Evolutionary conservation across 2,113 vertebrate genomes (phyloP), one percentile per base, ranked within the genome.

Genomic region (Polypterus bichir): DNA sequence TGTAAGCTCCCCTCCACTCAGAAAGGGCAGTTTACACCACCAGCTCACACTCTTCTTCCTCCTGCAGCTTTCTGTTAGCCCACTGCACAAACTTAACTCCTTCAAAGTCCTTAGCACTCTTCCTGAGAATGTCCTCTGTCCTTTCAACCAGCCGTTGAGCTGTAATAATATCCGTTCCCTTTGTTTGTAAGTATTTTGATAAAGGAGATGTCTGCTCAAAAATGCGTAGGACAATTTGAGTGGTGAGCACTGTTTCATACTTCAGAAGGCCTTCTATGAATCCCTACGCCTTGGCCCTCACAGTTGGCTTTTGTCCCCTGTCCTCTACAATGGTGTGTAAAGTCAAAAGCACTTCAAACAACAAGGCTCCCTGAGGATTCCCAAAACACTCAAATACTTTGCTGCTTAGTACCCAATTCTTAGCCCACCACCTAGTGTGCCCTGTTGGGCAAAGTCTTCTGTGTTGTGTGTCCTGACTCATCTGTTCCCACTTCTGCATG

Each of bases 341-440:
- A 46, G 59, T 67, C 46, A 67, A 47, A 53, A 66, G 52, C 44
- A 71, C 47, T 44, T 71, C 62, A 62, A 62, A 56, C 64, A 49
- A 66, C 53, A 71, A 53, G 5, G 56, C 69, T 60, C 53, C 59
- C 46, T 69, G 59, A 9, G 67, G 45, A 59, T 69, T 64, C 54
- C 64, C 59, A 59, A 65, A 68, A 10, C 62, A 64, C 4, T 68
- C 66, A 70, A 64, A 73, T 9, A 59, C 56, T n/a, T 70, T 67
- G 59, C 6, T 58, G 27, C 27, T 27, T 2, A 27, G 27, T 27
- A 2, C 27, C 27, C 2, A 2, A 27, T 27, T 2, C 27, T 27
- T 27, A 27, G 27, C 27, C 27, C 27, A 27, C 27, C 27, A 27
- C 27, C 27, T 27, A 27, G 27, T 27, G 27, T 27, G 27, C 27